phyloP scores from a whole-genome alignment of 2,888 invertebrate species.

The Julus scanicus region DNA sequence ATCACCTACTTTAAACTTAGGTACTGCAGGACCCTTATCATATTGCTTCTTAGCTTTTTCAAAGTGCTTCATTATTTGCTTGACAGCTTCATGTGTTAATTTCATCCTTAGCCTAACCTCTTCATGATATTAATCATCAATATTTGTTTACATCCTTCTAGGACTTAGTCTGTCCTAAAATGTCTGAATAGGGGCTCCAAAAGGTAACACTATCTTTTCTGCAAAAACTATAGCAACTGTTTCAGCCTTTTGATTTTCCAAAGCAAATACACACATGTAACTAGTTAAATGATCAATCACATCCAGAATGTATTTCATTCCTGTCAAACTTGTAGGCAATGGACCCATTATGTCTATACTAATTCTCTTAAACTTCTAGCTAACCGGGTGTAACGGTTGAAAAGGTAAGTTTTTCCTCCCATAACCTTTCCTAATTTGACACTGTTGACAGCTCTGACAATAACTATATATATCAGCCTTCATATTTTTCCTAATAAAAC shows the following conservation, averaged over 20 bases:
- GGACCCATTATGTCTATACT: neutral
- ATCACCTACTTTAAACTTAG: no score
- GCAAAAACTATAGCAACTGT: no score
- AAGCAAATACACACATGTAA: neutral
- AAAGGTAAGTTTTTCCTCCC: neutral
- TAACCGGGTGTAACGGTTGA: neutral
- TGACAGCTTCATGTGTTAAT: no score
- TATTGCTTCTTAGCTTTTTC: no score
- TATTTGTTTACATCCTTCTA: no score
- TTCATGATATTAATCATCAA: no score
- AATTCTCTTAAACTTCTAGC: neutral
- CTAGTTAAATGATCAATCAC: neutral
- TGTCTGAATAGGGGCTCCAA: slow-evolving; percentile 56
- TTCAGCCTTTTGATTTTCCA: neutral
- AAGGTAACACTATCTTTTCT: no score
- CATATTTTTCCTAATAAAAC: neutral
- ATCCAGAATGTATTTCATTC: neutral
- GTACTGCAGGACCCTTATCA: no score
- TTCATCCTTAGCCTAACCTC: no score
- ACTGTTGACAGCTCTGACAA: no score
- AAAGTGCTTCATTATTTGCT: no score
- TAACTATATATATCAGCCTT: neutral
- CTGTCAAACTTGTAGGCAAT: neutral
- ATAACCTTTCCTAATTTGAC: neutral
- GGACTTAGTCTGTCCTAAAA: slow-evolving; percentile 25